These are phyloP conservation scores for Thermophis baileyi DNA, from an alignment of 2,113 vertebrate genomes.

Conservation along the genomic window DNA sequence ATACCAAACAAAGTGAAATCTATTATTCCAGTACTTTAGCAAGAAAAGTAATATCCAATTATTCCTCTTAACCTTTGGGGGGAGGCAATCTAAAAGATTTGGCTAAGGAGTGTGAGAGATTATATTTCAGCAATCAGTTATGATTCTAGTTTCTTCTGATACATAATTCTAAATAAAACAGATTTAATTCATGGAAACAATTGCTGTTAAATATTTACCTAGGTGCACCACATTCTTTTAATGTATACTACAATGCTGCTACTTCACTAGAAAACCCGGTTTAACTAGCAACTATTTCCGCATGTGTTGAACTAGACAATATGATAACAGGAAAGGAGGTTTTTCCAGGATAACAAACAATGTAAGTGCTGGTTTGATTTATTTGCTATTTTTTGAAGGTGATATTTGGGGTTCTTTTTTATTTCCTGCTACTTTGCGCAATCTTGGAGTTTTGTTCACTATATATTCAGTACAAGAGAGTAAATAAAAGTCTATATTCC, in stretches of 20 bases:
- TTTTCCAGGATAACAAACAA: not conserved
- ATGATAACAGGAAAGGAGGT: not conserved
- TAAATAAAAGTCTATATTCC: not conserved
- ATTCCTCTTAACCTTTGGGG: not conserved
- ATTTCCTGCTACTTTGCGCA: not conserved
- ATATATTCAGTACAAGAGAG: not conserved
- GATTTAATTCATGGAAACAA: not conserved
- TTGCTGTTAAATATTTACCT: not conserved
- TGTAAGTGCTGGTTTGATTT: not conserved
- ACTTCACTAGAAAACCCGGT: not conserved
- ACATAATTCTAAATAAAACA: not conserved
- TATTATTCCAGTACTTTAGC: not conserved
- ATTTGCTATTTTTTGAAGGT: not conserved
- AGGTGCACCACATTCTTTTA: not conserved
- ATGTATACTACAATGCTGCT: not conserved
- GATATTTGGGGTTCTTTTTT: not conserved
- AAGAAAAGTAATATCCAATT: not conserved
- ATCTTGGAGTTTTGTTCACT: not conserved
- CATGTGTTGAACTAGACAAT: not conserved
- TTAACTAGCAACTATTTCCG: not conserved
- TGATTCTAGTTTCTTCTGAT: not conserved
- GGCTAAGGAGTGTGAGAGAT: not conserved
- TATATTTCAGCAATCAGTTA: not conserved
- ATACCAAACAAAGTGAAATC: not conserved
- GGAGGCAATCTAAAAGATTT: not conserved